phyloP scores from a whole-genome alignment of 2,113 vertebrate genomes.

The Macrotus californicus region DNA sequence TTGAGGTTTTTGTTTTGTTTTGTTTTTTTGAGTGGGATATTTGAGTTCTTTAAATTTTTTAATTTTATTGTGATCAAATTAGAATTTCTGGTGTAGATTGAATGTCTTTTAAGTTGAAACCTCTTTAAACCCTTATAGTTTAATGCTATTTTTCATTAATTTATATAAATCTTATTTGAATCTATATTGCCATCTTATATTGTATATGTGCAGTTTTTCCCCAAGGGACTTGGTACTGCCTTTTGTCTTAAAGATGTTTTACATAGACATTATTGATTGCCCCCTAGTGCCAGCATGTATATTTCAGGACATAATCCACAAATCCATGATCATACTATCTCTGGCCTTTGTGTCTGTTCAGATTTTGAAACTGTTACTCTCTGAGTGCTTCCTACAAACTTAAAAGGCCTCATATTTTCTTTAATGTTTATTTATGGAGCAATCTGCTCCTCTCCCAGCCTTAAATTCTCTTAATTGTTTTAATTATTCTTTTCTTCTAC shows the following conservation, averaged over 20 bases:
- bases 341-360: not conserved
- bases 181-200: not conserved
- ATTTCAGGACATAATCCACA: slow-evolving; percentile 13
- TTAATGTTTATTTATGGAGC: not conserved
- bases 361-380: not conserved
- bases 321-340: not conserved
- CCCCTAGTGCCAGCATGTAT: slow-evolving; percentile 3
- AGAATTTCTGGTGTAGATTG: not conserved
- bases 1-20: not conserved
- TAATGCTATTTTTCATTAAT: not conserved
- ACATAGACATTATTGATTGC: not conserved
- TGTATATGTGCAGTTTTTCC: not conserved
- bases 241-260: slow-evolving; percentile 3
- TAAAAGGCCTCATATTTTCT: not conserved
- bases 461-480: slow-evolving; percentile 25
- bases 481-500: slow-evolving; percentile 26
- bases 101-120: slow-evolving; percentile 13
- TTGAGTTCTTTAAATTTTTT: not conserved
- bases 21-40: not conserved
- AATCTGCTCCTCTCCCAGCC: not conserved
- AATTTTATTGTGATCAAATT: slow-evolving; percentile 5
- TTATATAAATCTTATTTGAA: not conserved
- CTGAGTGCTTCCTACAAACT: not conserved
- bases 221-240: not conserved
- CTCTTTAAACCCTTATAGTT: not conserved